Base-by-base conservation (phyloP, 35 echinoderm and acorn worm genomes). In the Anneissia japonica region DNA sequence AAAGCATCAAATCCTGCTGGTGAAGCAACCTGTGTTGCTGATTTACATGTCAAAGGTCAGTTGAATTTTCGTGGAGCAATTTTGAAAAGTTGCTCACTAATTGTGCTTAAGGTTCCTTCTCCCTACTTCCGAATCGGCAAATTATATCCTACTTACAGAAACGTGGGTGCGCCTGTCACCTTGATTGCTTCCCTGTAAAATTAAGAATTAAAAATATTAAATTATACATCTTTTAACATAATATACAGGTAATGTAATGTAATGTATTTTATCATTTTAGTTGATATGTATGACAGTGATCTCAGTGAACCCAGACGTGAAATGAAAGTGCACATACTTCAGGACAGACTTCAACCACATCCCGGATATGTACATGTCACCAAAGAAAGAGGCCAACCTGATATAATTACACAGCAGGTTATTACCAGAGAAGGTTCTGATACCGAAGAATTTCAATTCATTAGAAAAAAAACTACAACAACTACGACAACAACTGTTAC, bases 401-500 rank as follows among this genome's bases (percentile, higher is more conserved):
- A 81, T 26, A 37, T 81, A 30, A 32, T 39, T 39, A 81, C 35
- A 39, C 13, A 38, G 7, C 35, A 38, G 35, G 30, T 36, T 4
- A 81, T 36, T 32, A 81, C 35, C 23, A 39, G 38, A 81, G 79
- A 81, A 38, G 79, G 38, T 39, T 81, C 79, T 39, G 79, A 81
- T 38, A 81, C 51, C 2, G 36, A 36, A 40, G 79, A 39, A 38
- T 39, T 81, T 14, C 36, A 81, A 38, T 37, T 35, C 35, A 88
- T 82, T 32, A 86, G 91, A 37, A 84, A 86, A 39, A 93, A 86
- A 39, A 93, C 86, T 35, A 97, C 81, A 35, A 88, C 81, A 37
- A 94, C 89, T 5, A 99, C 92, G 36, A 99, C 92, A 73, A 90
- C 79, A n/a, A 97, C 96, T 43, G 84, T 92, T n/a, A 94, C 92